Percentiles rank a stretch among this genome's conserved stretches.
Evolutionary conservation across 1,140 invertebrate species (phyloP).

Genomic region (Forficula auricularia): DNA sequence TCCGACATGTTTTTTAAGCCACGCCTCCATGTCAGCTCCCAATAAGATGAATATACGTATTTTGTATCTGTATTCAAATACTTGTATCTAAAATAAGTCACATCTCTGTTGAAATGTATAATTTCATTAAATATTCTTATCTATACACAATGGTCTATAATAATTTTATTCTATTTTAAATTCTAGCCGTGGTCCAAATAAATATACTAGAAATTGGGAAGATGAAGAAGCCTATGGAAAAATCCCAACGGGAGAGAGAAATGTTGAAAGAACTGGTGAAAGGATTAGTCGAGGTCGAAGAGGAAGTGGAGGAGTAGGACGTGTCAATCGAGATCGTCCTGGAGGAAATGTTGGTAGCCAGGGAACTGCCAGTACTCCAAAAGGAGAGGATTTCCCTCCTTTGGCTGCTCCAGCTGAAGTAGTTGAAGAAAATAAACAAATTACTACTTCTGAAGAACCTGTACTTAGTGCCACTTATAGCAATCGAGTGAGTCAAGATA

Average conservation of each 20-base stretch:
- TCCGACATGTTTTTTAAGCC: too few relatives aligned
- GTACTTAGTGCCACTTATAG: constrained; percentile 1
- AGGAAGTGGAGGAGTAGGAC: constrained; percentile 2
- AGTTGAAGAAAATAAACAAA: background rate
- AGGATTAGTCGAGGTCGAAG: constrained; percentile 12
- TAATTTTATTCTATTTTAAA: constrained; percentile 8
- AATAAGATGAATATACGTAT: too few relatives aligned
- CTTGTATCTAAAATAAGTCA: too few relatives aligned
- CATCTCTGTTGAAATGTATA: too few relatives aligned
- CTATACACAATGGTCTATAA: too few relatives aligned
- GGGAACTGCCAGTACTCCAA: background rate
- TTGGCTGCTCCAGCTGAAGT: background rate
- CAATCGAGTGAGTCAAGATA: background rate
- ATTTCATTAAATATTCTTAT: too few relatives aligned
- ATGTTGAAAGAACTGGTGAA: constrained; percentile 9
- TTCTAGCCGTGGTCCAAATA: constrained; percentile 65
- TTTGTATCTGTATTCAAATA: too few relatives aligned
- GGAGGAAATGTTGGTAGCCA: background rate
- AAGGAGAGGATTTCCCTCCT: constrained; percentile 11
- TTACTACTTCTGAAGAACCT: background rate
- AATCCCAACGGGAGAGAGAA: constrained; percentile 12
- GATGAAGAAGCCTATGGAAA: constrained; percentile 69
- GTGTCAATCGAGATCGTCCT: background rate
- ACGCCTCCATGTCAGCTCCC: too few relatives aligned
- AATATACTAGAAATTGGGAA: constrained; percentile 82